phyloP scores from a whole-genome alignment of 2,113 vertebrate genomes.

The Scalopus aquaticus region DNA sequence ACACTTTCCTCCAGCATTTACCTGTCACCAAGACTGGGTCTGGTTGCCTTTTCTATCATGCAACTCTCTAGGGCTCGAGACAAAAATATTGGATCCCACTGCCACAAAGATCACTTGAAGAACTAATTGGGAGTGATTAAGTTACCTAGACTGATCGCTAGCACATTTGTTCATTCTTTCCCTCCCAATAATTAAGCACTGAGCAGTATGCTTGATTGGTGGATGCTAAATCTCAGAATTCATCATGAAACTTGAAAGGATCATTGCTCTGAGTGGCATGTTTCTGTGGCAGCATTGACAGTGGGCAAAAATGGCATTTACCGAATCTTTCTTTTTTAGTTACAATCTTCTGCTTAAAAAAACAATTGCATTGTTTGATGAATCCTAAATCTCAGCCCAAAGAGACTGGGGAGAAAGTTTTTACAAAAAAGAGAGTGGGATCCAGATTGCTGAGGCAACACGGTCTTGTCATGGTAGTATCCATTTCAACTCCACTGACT shows the following conservation, averaged over 20 bases:
- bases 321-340: neutral
- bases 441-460: conserved; percentile 87
- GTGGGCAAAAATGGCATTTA: neutral
- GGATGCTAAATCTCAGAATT: neutral
- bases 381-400: conserved; percentile 56
- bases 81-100: neutral
- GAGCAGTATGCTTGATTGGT: neutral
- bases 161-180: neutral
- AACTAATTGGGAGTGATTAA: neutral
- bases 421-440: conserved; percentile 74
- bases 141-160: neutral
- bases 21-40: neutral
- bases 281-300: conserved; percentile 4
- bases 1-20: neutral
- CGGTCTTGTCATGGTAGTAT: conserved; percentile 90
- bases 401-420: conserved; percentile 44
- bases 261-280: neutral
- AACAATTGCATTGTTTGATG: conserved; percentile 45
- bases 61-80: conserved; percentile 41
- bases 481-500: conserved; percentile 90
- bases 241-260: neutral
- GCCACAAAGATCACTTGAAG: neutral
- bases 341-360: conserved; percentile 14
- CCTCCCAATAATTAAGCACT: neutral
- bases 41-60: neutral